phyloP scores from a whole-genome alignment of 1,140 invertebrate species.

The Triops cancriformis region DNA sequence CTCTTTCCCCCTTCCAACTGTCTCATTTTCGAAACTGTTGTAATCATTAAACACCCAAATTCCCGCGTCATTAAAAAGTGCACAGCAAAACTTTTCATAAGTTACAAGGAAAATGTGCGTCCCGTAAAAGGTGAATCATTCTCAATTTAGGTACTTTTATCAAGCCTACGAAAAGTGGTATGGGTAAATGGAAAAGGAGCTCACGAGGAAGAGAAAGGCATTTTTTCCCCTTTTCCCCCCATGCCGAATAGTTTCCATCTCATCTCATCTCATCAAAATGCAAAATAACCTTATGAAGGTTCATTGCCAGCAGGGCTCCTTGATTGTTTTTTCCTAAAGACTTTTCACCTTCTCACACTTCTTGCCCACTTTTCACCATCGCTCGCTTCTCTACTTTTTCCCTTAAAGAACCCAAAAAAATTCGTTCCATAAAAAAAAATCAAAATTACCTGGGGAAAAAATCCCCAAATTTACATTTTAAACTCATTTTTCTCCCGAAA shows the following conservation, averaged over 20 bases:
- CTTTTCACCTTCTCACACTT: neutral
- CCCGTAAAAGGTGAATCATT: too few relatives aligned
- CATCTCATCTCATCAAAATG: conserved; percentile 13
- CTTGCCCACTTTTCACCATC: neutral
- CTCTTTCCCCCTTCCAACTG: too few relatives aligned
- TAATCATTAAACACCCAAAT: too few relatives aligned
- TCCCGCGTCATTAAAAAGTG: too few relatives aligned
- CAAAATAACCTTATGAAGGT: conserved; percentile 6
- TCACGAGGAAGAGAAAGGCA: neutral
- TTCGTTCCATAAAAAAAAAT: neutral
- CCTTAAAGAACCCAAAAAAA: neutral
- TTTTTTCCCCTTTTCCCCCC: neutral
- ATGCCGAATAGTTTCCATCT: neutral
- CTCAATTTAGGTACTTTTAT: too few relatives aligned
- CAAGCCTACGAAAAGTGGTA: neutral
- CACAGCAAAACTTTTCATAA: too few relatives aligned
- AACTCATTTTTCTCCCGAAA: neutral
- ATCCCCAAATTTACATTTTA: neutral
- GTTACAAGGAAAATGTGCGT: too few relatives aligned
- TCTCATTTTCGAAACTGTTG: too few relatives aligned
- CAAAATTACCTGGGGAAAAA: too few relatives aligned
- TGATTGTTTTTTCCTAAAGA: conserved; percentile 2
- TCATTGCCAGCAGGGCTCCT: conserved; percentile 12
- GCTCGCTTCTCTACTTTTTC: neutral
- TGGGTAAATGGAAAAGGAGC: neutral